These are phyloP conservation scores for Melanchra persicariae DNA, from an alignment of 2,888 invertebrate species.

Conservation along the genomic window DNA sequence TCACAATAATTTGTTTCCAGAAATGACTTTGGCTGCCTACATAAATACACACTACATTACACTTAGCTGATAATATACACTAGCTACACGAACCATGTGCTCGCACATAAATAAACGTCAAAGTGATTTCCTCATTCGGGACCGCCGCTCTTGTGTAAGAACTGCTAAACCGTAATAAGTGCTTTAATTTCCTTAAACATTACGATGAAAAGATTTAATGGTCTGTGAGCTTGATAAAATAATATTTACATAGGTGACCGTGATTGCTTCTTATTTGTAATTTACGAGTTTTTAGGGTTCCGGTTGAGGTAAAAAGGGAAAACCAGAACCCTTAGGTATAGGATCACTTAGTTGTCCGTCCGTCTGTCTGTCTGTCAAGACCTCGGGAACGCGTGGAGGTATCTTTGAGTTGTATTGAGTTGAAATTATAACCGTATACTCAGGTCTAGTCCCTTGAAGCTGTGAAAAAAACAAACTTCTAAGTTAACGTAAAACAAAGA, in stretches of 20 bases:
- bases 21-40: neutral
- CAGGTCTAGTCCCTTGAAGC: too few species aligned
- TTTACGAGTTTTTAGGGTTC: too few species aligned
- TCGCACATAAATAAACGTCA: constrained; percentile 20
- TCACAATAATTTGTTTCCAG: neutral
- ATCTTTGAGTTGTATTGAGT: too few species aligned
- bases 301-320: too few species aligned
- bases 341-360: too few species aligned
- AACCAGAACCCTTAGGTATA: too few species aligned
- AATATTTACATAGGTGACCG: neutral
- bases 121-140: constrained; percentile 20
- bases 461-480: too few species aligned
- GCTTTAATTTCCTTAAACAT: constrained; percentile 14
- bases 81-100: constrained; percentile 15
- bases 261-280: neutral
- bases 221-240: neutral
- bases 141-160: neutral
- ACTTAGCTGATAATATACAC: constrained; percentile 2
- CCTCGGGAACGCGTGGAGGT: too few species aligned
- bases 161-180: constrained; percentile 16
- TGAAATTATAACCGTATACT: too few species aligned
- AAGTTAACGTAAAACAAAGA: too few species aligned
- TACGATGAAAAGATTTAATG: neutral
- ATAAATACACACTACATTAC: neutral
- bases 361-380: too few species aligned